Evolutionary conservation across 2,113 vertebrate genomes (phyloP).

Genomic region (Vicugna pacos): DNA sequence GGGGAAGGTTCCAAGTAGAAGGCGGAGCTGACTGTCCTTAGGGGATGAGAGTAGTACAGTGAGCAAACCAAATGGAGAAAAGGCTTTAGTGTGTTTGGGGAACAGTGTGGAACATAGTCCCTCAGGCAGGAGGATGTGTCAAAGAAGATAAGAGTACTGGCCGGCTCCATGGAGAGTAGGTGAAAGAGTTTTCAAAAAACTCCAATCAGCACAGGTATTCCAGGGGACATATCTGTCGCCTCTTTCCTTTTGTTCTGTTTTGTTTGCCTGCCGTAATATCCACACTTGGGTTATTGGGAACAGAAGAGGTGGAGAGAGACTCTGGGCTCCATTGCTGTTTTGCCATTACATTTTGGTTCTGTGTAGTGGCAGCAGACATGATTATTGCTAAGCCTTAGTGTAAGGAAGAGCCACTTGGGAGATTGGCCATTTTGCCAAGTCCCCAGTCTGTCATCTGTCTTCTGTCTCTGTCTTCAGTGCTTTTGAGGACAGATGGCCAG

Average conservation of each 20-base stretch:
- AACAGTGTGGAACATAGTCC: neutral
- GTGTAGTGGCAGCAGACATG: neutral
- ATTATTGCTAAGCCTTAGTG: neutral
- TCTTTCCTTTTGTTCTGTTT: neutral
- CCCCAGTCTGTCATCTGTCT: neutral
- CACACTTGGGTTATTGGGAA: neutral
- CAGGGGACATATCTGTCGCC: too few species aligned
- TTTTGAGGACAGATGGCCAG: neutral
- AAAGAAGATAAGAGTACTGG: neutral
- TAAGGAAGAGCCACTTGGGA: neutral
- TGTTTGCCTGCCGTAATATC: neutral
- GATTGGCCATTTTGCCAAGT: neutral
- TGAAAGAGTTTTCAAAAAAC: neutral
- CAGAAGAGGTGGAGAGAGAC: neutral
- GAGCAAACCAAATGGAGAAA: neutral
- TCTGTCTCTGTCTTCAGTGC: neutral
- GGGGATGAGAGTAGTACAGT: neutral
- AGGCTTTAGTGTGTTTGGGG: neutral
- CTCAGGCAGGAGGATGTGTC: neutral
- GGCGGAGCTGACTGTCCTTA: neutral
- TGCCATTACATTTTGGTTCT: neutral
- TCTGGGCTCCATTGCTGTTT: neutral
- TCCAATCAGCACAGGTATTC: neutral
- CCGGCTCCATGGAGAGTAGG: neutral
- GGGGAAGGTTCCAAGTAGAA: neutral